These are phyloP conservation scores for Odontesthes bonariensis DNA, from an alignment of 2,113 vertebrate species.

Conservation along the genomic window DNA sequence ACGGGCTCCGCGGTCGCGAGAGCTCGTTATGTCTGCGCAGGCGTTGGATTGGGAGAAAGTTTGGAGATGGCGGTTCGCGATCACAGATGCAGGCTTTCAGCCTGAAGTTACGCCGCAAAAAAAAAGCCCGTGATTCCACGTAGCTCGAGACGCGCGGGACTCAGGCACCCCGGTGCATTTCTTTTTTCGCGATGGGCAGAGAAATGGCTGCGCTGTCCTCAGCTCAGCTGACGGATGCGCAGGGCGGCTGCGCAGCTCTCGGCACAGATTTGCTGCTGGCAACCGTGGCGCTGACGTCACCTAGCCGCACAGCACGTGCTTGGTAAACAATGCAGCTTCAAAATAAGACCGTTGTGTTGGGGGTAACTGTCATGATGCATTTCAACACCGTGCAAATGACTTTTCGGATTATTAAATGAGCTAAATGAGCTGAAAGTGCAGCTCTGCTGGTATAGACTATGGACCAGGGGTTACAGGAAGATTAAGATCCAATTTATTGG, in stretches of 20 bases:
- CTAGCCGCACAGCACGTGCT: slow-evolving; percentile 4
- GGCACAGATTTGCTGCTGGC: slow-evolving; percentile 70
- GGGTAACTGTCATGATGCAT: neutral
- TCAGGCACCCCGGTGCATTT: neutral
- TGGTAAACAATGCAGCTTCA: neutral
- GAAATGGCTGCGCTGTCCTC: slow-evolving; percentile 81
- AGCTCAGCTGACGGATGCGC: slow-evolving; percentile 74
- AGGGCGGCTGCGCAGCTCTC: slow-evolving; percentile 81
- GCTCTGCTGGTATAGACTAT: too few relatives aligned
- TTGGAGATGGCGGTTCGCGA: slow-evolving; percentile 41
- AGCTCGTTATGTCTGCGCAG: slow-evolving; percentile 63
- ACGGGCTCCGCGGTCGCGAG: neutral
- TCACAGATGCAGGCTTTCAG: slow-evolving; percentile 16
- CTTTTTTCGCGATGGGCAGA: slow-evolving; percentile 30
- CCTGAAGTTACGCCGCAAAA: neutral
- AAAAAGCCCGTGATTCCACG: slow-evolving; percentile 11
- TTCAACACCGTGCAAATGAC: too few relatives aligned
- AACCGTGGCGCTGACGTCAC: slow-evolving; percentile 71
- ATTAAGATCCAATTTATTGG: too few relatives aligned
- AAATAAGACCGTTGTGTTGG: neutral
- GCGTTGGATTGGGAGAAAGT: slow-evolving; percentile 63
- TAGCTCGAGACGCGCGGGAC: neutral
- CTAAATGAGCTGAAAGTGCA: too few relatives aligned
- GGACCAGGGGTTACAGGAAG: too few relatives aligned
- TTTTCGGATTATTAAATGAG: too few relatives aligned